A percentile compares a stretch with the other conserved stretches of the same genome.
These are phyloP conservation scores for Chaenocephalus aceratus DNA, from an alignment of 2,113 vertebrate genomes.

Conservation along the genomic window DNA sequence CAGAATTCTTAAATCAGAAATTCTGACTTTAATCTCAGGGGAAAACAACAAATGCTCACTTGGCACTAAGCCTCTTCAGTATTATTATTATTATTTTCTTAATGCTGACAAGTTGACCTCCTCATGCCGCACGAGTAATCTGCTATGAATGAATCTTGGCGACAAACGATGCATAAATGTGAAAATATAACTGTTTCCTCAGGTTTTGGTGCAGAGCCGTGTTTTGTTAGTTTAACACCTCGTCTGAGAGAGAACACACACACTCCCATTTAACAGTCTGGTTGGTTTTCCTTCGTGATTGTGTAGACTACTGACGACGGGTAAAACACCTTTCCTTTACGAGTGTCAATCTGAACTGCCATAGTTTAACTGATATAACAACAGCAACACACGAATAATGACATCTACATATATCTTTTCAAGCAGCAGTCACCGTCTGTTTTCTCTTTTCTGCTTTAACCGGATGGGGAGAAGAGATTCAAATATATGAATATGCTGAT, in stretches of 20 bases:
- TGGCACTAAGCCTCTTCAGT: too few species aligned
- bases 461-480: background rate
- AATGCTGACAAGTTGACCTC: background rate
- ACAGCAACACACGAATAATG: background rate
- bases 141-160: too few species aligned
- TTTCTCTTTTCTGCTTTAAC: constrained; percentile 1
- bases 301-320: background rate
- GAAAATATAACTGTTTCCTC: background rate
- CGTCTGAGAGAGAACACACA: background rate
- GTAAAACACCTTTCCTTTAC: constrained; percentile 40
- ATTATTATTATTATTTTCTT: background rate
- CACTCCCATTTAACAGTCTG: background rate
- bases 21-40: too few species aligned
- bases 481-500: background rate
- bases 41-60: too few species aligned
- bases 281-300: background rate
- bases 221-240: background rate
- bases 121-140: background rate
- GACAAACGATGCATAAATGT: too few species aligned
- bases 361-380: background rate
- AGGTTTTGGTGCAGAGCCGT: background rate
- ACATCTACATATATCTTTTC: background rate
- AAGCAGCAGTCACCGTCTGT: background rate
- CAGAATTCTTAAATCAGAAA: too few species aligned
- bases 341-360: background rate